These are phyloP conservation scores for Trichogramma dendrolimi DNA, from an alignment of 2,888 invertebrate species.

Conservation along the genomic window DNA sequence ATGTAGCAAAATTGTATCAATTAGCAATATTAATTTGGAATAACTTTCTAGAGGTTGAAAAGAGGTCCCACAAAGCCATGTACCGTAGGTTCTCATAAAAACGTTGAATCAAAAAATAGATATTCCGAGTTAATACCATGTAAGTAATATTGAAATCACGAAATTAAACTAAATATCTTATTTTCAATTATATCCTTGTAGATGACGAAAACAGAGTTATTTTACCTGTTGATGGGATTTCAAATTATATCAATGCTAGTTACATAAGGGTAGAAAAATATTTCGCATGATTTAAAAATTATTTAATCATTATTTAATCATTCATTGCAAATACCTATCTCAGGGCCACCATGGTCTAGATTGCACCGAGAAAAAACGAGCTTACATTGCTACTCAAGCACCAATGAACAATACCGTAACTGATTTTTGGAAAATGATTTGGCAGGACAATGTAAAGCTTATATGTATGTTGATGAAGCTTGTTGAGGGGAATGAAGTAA, in stretches of 20 bases:
- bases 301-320: conserved; percentile 2
- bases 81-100: conserved; percentile 46
- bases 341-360: conserved; percentile 34
- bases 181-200: conserved; percentile 28
- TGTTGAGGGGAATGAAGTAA: conserved; percentile 52
- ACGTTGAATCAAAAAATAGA: conserved; percentile 53
- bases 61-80: conserved; percentile 49
- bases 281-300: background rate
- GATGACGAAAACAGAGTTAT: conserved; percentile 56
- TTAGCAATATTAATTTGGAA: too few relatives aligned
- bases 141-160: conserved; percentile 35
- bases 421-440: conserved; percentile 54
- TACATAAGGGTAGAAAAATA: conserved; percentile 49
- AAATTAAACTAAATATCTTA: background rate
- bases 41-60: conserved; percentile 45
- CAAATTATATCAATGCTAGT: conserved; percentile 58
- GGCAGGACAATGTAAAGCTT: conserved; percentile 53
- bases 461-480: conserved; percentile 56
- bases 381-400: conserved; percentile 50
- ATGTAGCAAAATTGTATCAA: too few relatives aligned
- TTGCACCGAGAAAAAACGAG: conserved; percentile 26
- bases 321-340: background rate
- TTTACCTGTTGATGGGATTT: conserved; percentile 47
- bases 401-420: conserved; percentile 47
- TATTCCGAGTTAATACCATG: conserved; percentile 54